Evolutionary conservation across 2,113 vertebrate species (phyloP), one percentile per base, ranked within the genome.

Genomic region (Tachycineta bicolor): DNA sequence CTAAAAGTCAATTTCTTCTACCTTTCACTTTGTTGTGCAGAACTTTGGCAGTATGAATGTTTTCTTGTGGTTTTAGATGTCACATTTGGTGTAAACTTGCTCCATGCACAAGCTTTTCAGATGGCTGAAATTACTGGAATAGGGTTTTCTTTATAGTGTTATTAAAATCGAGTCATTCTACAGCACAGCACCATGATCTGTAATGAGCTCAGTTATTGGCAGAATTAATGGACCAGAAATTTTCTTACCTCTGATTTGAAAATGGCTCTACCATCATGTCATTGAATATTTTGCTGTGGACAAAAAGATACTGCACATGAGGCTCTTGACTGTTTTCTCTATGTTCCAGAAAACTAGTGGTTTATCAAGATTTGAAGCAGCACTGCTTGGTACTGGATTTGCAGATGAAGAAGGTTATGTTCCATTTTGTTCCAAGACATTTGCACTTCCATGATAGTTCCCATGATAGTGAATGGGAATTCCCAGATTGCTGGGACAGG

Each of bases 321-420:
- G 12, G 17, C 7, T 21, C 28, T 58, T 3, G 1, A 41, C 10
- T 20, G 3, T 23, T 85, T 93, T 56, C 5, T 46, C 21, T 59
- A 33, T 59, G 10, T 49, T 59, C 14, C 28, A 37, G 55, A 82
- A n/a, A 23, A 1, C 0, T 5, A 17, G 11, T 25, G 9, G 0
- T 67, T 90, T 85, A 3, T 39, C 17, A 20, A 39, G 19, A 5
- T 62, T 80, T 83, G 25, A 69, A 50, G 37, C 19, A 77, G 12
- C 29, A 15, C 37, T 65, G 14, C 16, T 39, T 16, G 4, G 18
- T 28, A 12, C 9, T 25, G 6, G 3, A 46, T 86, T 69, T 53
- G 25, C 69, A 91, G 41, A 6, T 78, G 24, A 26, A 53, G 10
- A 7, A 74, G 4, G 2, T 81, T 22, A 18, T 49, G 24, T 13